Base-by-base conservation (phyloP, 2,888 invertebrate species). In the Lapara coniferarum region DNA sequence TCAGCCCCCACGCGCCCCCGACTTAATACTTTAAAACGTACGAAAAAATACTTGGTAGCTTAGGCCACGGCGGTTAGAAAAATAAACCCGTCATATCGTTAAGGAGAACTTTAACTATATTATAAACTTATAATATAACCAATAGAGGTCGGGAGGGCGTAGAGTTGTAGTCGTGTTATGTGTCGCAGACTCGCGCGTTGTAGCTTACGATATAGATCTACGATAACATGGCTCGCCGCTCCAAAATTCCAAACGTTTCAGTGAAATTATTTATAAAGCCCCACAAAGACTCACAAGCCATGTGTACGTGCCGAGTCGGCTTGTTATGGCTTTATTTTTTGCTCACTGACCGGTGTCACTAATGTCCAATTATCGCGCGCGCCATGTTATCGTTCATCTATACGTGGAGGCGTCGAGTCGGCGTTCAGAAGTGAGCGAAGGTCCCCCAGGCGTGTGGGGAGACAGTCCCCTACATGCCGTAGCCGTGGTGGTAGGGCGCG, bases 401-500 rank as follows among this genome's bases (percentile, higher is more conserved):
- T n/a, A 16, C 10, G 53, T 30, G 19, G 16, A 8, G 25, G 14
- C 25, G 55, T 25, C 56, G 56, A 19, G 52, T 49, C 70, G 59
- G 63, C 66, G 67, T 76, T 85, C 79, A 84, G 78, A 79, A 81
- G 76, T 77, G 84, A 73, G 81, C 78, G 75, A 71, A 75, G 73
- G 71, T 76, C 76, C 83, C 81, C 84, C 84, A 79, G 66, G 67
- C 46, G 69, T 46, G 68, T 71, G 78, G 78, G 83, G 74, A 69
- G 75, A 79, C 79, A 74, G 79, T 52, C 70, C 81, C 90, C 91
- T 94, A 94, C 94, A 94, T 94, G 88, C 94, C 94, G 88, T 94
- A 94, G 12, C 94, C 94, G 89, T 94, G 94, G 89, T 94, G 94
- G 88, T 94, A 94, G 76, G 94, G 93, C 78, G 94, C 93, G 66